A percentile compares a stretch with the other conserved stretches of the same genome.
Conservation (phyloP, 2,888 invertebrate genomes). For the Andrena hattorfiana region DNA sequence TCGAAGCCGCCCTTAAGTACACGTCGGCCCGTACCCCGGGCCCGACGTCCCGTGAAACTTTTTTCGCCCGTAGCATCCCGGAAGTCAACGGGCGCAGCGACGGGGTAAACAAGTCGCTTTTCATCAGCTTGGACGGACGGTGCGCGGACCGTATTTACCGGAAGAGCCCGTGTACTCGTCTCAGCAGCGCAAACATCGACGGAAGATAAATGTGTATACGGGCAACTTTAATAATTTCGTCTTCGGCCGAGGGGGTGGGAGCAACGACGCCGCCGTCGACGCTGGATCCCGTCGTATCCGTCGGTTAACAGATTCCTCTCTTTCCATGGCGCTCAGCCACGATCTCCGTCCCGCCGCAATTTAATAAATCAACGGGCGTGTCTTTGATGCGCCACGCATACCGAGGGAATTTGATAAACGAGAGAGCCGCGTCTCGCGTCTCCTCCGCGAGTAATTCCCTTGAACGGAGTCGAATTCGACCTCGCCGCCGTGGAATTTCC, state of each 20-base stretch:
- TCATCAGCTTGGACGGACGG: constrained; percentile 67
- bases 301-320: constrained; percentile 56
- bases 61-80: constrained; percentile 49
- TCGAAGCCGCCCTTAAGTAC: constrained; percentile 47
- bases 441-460: constrained; percentile 50
- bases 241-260: constrained; percentile 14
- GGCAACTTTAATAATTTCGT: constrained; percentile 69
- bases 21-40: constrained; percentile 30
- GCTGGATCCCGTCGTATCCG: constrained; percentile 1
- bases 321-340: constrained; percentile 25
- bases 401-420: constrained; percentile 66
- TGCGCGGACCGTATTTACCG: constrained; percentile 63
- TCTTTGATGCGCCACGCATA: constrained; percentile 63
- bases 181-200: constrained; percentile 60
- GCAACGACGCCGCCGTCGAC: constrained; percentile 17
- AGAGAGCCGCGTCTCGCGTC: constrained; percentile 42
- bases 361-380: constrained; percentile 70
- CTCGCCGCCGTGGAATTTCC: constrained; percentile 50
- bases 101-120: constrained; percentile 71
- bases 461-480: constrained; percentile 46
- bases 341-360: constrained; percentile 55
- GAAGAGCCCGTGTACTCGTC: constrained; percentile 50
- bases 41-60: constrained; percentile 44
- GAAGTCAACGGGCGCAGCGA: constrained; percentile 58
- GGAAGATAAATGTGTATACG: constrained; percentile 62